These are phyloP conservation scores for Boleophthalmus pectinirostris DNA, from an alignment of 2,113 vertebrate species.

Conservation along the genomic window DNA sequence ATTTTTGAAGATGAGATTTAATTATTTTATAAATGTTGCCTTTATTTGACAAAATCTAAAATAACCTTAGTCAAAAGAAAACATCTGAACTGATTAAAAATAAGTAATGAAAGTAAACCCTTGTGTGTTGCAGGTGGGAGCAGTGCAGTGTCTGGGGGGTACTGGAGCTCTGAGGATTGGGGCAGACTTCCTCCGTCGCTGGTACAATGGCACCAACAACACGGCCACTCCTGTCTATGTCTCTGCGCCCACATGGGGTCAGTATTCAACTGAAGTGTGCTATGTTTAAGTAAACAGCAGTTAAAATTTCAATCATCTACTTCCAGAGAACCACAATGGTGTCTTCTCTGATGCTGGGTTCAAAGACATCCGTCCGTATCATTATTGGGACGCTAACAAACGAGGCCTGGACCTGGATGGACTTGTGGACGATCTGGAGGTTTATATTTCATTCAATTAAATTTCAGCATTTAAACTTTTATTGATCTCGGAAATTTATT, in stretches of 20 bases:
- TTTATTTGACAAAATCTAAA: too few species aligned
- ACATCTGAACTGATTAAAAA: too few species aligned
- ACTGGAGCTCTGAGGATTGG: slow-evolving; percentile 90
- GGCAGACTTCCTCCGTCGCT: slow-evolving; percentile 88
- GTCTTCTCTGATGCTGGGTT: slow-evolving; percentile 92
- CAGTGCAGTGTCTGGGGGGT: slow-evolving; percentile 88
- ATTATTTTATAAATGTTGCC: too few species aligned
- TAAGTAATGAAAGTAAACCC: too few species aligned
- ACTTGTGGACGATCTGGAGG: slow-evolving; percentile 87
- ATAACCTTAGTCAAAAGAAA: too few species aligned
- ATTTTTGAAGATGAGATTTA: too few species aligned
- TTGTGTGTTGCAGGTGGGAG: slow-evolving; percentile 80
- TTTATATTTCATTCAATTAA: slow-evolving; percentile 32
- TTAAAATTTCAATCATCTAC: neutral
- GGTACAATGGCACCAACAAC: slow-evolving; percentile 95
- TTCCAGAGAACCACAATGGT: slow-evolving; percentile 91
- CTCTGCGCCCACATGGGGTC: slow-evolving; percentile 92
- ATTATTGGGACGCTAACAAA: slow-evolving; percentile 87
- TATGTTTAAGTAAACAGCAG: neutral
- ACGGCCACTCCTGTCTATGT: slow-evolving; percentile 88
- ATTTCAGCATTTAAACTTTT: too few species aligned
- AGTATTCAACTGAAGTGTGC: slow-evolving; percentile 6
- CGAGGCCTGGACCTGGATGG: slow-evolving; percentile 85
- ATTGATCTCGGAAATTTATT: too few species aligned
- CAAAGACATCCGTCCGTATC: slow-evolving; percentile 90